Evolutionary conservation across 2,888 invertebrate species (phyloP).

Genomic region (Pristionchus arcanus): DNA sequence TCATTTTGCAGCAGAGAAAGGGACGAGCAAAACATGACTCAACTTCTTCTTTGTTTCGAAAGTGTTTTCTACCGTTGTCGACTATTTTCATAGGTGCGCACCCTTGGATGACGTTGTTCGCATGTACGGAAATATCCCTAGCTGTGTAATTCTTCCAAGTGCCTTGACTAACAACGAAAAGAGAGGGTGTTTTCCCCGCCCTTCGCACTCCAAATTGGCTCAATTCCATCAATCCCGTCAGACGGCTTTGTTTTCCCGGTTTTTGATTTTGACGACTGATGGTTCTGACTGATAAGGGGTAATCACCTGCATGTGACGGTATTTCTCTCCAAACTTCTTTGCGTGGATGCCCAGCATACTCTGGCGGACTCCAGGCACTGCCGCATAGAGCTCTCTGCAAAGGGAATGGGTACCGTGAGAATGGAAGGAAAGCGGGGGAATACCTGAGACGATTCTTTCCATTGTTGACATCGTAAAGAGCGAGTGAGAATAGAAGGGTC

Average conservation of each 20-base stretch:
- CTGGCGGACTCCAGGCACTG: conserved; percentile 74
- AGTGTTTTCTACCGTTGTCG: background rate
- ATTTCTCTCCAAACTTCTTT: conserved; percentile 74
- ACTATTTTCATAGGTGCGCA: background rate
- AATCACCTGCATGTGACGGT: conserved; percentile 66
- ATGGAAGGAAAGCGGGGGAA: background rate
- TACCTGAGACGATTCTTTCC: conserved; percentile 71
- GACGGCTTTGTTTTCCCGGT: background rate
- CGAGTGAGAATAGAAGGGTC: conserved; percentile 71
- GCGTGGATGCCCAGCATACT: conserved; percentile 74
- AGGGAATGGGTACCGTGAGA: background rate
- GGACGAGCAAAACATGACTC: background rate
- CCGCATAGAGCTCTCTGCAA: conserved; percentile 74
- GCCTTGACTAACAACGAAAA: conserved; percentile 2
- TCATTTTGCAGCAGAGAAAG: background rate
- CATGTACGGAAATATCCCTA: background rate
- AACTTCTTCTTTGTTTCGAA: background rate
- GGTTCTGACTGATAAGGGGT: background rate
- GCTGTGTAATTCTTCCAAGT: background rate
- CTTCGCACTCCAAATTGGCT: conserved; percentile 21
- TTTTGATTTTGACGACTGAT: conserved; percentile 33
- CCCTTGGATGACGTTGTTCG: background rate
- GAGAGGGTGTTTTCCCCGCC: conserved; percentile 3
- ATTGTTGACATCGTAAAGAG: conserved; percentile 74
- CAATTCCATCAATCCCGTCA: background rate